These are phyloP conservation scores for Ophion costatus DNA, from an alignment of 2,888 invertebrate genomes.

Conservation along the genomic window DNA sequence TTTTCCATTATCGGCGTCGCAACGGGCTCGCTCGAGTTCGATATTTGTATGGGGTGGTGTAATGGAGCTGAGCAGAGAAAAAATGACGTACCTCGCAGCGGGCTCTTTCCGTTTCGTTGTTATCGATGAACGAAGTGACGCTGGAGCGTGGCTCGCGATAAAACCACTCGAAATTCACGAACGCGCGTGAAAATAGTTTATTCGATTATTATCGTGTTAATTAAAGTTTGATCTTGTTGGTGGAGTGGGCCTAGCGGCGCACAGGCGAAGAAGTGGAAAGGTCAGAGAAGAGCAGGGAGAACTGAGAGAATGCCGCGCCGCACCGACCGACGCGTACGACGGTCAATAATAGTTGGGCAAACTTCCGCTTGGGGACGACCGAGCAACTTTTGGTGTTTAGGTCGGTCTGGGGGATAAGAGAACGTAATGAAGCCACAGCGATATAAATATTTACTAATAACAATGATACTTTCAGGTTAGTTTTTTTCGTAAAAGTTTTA, in stretches of 20 bases:
- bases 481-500: too few species aligned
- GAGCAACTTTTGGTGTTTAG: background rate
- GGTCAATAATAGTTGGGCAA: conserved; percentile 29
- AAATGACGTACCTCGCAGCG: conserved; percentile 22
- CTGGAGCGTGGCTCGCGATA: background rate
- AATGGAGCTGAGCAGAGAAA: background rate
- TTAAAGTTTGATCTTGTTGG: conserved; percentile 10
- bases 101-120: background rate
- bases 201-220: conserved; percentile 10
- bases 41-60: conserved; percentile 16
- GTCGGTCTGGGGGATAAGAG: too few species aligned
- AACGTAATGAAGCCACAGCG: too few species aligned
- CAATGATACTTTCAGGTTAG: too few species aligned
- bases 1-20: conserved; percentile 22
- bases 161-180: conserved; percentile 17
- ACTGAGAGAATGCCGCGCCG: conserved; percentile 3
- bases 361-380: background rate
- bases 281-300: conserved; percentile 37
- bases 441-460: too few species aligned
- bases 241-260: conserved; percentile 15
- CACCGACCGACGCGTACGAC: background rate
- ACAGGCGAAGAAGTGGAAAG: conserved; percentile 36
- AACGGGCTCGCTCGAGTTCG: conserved; percentile 25
- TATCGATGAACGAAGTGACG: background rate
- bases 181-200: background rate